These are phyloP conservation scores for Schizaphis graminum DNA, from an alignment of 2,888 invertebrate genomes.

Conservation along the genomic window DNA sequence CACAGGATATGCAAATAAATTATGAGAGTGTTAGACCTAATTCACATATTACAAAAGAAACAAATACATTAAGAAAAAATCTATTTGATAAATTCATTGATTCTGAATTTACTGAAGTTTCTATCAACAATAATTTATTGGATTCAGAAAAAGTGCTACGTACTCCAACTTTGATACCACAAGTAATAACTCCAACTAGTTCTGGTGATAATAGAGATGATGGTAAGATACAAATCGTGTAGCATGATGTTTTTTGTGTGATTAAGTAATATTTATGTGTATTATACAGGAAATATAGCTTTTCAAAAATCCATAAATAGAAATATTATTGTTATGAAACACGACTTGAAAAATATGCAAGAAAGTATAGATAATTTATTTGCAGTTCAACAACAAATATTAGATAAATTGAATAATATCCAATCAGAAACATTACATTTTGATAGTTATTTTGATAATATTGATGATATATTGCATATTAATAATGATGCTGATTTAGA, in stretches of 20 bases:
- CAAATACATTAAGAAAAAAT: background rate
- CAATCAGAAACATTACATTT: background rate
- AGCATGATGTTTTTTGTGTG: background rate
- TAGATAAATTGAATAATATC: constrained; percentile 6
- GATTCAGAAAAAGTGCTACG: background rate
- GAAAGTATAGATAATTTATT: background rate
- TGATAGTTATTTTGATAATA: background rate
- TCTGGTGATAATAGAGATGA: background rate
- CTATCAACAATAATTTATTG: background rate
- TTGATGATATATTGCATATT: background rate
- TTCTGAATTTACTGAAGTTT: background rate
- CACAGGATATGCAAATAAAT: background rate
- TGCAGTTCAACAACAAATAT: background rate
- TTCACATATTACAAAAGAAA: background rate
- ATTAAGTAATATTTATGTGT: background rate
- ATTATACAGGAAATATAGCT: background rate
- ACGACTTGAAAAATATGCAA: background rate
- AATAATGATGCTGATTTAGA: no score
- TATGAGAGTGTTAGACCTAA: background rate
- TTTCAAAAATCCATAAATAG: constrained; percentile 16
- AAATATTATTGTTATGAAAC: constrained; percentile 20
- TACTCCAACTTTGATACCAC: background rate
- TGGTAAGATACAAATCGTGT: background rate
- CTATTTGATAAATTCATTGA: background rate
- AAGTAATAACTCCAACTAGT: background rate